Percentiles rank a stretch among this genome's conserved stretches.
These are phyloP conservation scores for Montipora foliosa DNA, from an alignment of 64 coral and sea anemone genomes.

Conservation along the genomic window DNA sequence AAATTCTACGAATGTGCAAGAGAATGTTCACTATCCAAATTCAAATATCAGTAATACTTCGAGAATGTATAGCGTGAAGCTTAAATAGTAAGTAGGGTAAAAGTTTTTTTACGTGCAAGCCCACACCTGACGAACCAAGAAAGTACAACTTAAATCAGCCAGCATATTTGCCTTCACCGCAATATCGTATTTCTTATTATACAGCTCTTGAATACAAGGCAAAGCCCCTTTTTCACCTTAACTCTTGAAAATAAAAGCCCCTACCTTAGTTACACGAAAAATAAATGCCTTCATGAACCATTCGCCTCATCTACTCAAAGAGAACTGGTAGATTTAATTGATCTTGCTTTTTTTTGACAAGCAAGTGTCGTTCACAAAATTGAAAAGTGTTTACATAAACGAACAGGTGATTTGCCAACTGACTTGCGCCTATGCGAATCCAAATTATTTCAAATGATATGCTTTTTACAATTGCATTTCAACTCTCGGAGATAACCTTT, in stretches of 20 bases:
- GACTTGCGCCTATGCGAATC: neutral
- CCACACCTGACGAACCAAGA: neutral
- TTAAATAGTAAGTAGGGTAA: neutral
- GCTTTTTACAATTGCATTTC: neutral
- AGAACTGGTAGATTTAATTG: conserved; percentile 34
- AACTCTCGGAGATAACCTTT: neutral
- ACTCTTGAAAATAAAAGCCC: neutral
- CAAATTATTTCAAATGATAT: conserved; percentile 13
- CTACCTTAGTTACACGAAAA: neutral
- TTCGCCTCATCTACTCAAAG: neutral
- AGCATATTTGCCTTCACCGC: neutral
- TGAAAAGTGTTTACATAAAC: neutral
- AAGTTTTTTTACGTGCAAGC: neutral
- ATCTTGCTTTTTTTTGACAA: neutral
- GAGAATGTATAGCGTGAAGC: neutral
- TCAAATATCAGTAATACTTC: neutral
- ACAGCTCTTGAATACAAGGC: no score
- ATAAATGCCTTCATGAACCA: conserved; percentile 4
- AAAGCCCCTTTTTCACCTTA: neutral
- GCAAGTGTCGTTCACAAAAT: conserved; percentile 16
- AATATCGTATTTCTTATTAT: neutral
- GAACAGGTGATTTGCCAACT: conserved; percentile 1
- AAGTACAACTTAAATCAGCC: neutral
- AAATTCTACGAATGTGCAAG: neutral
- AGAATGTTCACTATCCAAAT: neutral